Percentiles rank a stretch among this genome's conserved stretches.
Conservation (phyloP, 2,888 invertebrate species). For the Trichogramma dendrolimi region DNA sequence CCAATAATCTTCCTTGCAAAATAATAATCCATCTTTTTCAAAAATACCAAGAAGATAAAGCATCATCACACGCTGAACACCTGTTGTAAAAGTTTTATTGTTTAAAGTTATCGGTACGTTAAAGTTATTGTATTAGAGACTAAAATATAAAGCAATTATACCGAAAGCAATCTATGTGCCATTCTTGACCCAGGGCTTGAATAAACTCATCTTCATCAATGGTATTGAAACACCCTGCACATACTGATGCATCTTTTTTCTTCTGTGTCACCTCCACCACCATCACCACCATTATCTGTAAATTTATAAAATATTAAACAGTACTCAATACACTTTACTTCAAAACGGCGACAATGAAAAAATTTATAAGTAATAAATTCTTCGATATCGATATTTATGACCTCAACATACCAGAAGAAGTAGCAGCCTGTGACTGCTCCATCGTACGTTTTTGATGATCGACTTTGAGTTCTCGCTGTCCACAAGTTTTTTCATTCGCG, state of each 20-base stretch:
- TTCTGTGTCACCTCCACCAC: conserved; percentile 36
- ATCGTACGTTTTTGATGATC: no score
- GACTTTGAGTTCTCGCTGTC: no score
- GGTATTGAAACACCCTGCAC: conserved; percentile 72
- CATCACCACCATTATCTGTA: conserved; percentile 43
- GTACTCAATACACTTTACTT: background rate
- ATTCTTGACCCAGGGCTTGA: conserved; percentile 76
- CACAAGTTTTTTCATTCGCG: no score
- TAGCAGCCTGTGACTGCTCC: no score
- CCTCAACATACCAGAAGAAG: no score
- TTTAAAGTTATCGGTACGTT: background rate
- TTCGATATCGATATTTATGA: no score
- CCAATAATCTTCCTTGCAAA: conserved; percentile 88
- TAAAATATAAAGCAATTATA: conserved; percentile 43
- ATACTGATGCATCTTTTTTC: conserved; percentile 49
- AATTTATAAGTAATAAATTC: no score
- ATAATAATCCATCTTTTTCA: conserved; percentile 83
- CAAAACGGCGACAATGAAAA: background rate
- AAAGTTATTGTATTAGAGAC: background rate
- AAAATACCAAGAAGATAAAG: conserved; percentile 89
- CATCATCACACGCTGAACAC: conserved; percentile 84
- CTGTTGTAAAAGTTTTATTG: conserved; percentile 51
- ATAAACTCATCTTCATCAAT: conserved; percentile 75
- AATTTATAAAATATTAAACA: background rate
- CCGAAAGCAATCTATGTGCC: conserved; percentile 88